These are phyloP conservation scores for Carpatolechia fugitivella DNA, from an alignment of 2,888 invertebrate genomes.

Conservation along the genomic window DNA sequence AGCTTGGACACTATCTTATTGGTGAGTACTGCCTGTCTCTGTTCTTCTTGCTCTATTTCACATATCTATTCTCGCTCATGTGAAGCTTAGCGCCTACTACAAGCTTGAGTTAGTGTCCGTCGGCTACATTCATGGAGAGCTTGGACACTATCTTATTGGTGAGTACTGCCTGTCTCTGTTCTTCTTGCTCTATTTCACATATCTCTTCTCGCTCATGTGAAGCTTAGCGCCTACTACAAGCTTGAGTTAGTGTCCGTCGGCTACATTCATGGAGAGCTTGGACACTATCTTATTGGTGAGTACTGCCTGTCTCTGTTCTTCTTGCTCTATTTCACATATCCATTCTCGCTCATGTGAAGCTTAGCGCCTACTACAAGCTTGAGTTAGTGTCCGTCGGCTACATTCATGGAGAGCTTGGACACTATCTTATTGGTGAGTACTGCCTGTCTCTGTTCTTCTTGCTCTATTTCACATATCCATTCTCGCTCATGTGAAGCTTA, in stretches of 20 bases:
- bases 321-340: neutral
- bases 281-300: slow-evolving; percentile 91
- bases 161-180: slow-evolving; percentile 42
- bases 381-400: slow-evolving; percentile 90
- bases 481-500: neutral
- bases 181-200: neutral
- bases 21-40: slow-evolving; percentile 69
- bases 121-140: slow-evolving; percentile 91
- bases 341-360: neutral
- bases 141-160: slow-evolving; percentile 93
- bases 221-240: neutral
- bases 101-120: slow-evolving; percentile 89
- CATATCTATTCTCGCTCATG: neutral
- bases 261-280: slow-evolving; percentile 91
- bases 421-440: slow-evolving; percentile 88
- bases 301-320: neutral
- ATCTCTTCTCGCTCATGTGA: neutral
- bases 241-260: slow-evolving; percentile 86
- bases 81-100: neutral
- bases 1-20: slow-evolving; percentile 92
- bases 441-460: neutral
- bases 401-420: slow-evolving; percentile 91
- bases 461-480: neutral
- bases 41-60: neutral
- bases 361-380: neutral